phyloP scores from a whole-genome alignment of 2,113 vertebrate genomes.

The Leucoraja erinaceus region DNA sequence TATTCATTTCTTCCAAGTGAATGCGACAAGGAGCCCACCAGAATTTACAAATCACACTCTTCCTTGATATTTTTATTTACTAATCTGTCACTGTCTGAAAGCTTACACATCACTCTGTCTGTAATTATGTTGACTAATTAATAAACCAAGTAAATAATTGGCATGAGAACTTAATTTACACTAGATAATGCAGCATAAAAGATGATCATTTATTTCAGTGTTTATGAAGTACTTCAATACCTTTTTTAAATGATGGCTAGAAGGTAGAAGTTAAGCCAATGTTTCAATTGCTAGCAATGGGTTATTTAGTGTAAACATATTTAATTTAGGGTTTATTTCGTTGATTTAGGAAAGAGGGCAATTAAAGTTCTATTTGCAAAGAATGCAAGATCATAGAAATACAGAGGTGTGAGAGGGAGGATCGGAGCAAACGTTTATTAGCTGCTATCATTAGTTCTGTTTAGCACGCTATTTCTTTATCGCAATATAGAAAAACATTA shows the following conservation, averaged over 20 bases:
- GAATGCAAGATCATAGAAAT: not conserved
- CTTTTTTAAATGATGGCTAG: not conserved
- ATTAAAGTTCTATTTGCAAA: not conserved
- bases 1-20: conserved; percentile 2
- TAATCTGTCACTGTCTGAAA: not conserved
- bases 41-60: not conserved
- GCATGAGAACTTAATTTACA: not conserved
- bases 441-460: not conserved
- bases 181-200: not conserved
- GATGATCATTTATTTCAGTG: not conserved
- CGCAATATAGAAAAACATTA: not conserved
- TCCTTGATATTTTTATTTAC: conserved; percentile 20
- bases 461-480: not conserved
- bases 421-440: not conserved
- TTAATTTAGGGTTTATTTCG: not conserved
- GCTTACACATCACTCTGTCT: not conserved
- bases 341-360: not conserved
- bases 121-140: not conserved
- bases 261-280: not conserved
- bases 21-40: not conserved
- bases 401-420: not conserved
- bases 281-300: not conserved
- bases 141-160: not conserved
- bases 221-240: conserved; percentile 14
- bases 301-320: not conserved